Evolutionary conservation across 2,113 vertebrate species (phyloP).

Genomic region (Labrus mixtus): DNA sequence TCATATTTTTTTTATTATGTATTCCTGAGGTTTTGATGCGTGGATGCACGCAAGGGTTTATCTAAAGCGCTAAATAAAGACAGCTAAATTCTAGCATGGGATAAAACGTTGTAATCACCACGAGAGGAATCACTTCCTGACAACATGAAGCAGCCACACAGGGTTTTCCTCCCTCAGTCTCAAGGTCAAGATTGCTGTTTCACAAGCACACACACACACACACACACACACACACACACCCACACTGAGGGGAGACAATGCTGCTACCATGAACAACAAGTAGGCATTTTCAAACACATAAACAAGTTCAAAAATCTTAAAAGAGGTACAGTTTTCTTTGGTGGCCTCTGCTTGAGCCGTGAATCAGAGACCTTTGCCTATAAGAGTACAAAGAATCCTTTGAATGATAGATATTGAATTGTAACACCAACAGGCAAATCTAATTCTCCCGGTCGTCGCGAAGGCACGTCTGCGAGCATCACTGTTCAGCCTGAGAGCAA

Average conservation of each 20-base stretch:
- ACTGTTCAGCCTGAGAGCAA: slow-evolving; percentile 45
- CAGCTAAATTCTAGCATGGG: slow-evolving; percentile 26
- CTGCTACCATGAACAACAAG: not conserved
- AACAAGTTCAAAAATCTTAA: slow-evolving; percentile 47
- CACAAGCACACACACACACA: not conserved
- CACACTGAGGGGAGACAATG: not conserved
- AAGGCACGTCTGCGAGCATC: slow-evolving; percentile 65
- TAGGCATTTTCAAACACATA: slow-evolving; percentile 27
- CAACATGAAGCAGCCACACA: slow-evolving; percentile 8
- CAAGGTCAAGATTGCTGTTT: slow-evolving; percentile 36
- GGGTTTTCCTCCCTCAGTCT: slow-evolving; percentile 18
- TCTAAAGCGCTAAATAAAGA: slow-evolving; percentile 1
- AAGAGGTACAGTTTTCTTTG: slow-evolving; percentile 21
- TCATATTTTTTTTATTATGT: not conserved
- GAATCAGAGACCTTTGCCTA: slow-evolving; percentile 60
- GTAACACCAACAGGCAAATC: slow-evolving; percentile 76
- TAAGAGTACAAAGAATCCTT: slow-evolving; percentile 61
- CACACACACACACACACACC: slow-evolving; percentile 1
- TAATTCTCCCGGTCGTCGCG: slow-evolving; percentile 68
- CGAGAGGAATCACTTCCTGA: slow-evolving; percentile 41
- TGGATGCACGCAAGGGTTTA: slow-evolving; percentile 21
- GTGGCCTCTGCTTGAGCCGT: not conserved
- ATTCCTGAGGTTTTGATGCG: not conserved
- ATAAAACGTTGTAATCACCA: slow-evolving; percentile 33
- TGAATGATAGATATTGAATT: slow-evolving; percentile 72